Evolutionary conservation across 2,797 vertebrate species (phyloP).

Genomic region (Anabas testudineus): DNA sequence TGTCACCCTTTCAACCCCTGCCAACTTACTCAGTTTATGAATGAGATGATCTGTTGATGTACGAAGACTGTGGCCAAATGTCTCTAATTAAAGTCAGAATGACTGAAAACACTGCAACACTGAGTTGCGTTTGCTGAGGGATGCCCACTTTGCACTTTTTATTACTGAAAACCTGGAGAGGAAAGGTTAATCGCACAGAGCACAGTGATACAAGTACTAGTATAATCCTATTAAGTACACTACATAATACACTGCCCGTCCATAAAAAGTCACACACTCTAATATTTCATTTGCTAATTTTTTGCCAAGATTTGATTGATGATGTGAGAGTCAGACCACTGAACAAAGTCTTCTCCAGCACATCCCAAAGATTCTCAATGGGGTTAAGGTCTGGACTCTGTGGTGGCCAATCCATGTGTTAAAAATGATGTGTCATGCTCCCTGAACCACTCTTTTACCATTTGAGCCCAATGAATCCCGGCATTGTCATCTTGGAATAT

Average conservation of each 20-base stretch:
- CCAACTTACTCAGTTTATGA: constrained; percentile 75
- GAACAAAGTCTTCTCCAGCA: too few species aligned
- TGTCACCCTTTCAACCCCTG: constrained; percentile 51
- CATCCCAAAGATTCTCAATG: too few species aligned
- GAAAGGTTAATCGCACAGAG: constrained; percentile 66
- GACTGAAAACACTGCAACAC: constrained; percentile 54
- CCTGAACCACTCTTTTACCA: too few species aligned
- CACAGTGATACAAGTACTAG: constrained; percentile 45
- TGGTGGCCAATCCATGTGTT: too few species aligned
- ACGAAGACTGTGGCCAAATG: constrained; percentile 56
- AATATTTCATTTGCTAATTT: too few species aligned
- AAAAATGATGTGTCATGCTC: too few species aligned
- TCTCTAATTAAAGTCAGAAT: constrained; percentile 79
- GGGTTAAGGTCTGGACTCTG: too few species aligned
- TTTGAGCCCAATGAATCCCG: too few species aligned
- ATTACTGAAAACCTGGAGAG: constrained; percentile 61
- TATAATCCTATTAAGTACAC: constrained; percentile 65
- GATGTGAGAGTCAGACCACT: too few species aligned
- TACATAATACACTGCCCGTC: constrained; percentile 39
- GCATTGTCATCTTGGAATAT: too few species aligned
- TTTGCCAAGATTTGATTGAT: too few species aligned
- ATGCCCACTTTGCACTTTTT: constrained; percentile 64
- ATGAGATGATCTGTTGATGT: constrained; percentile 74
- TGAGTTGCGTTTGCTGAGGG: constrained; percentile 58
- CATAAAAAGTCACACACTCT: too few species aligned